Conservation (phyloP, 2,113 vertebrate species). For the Elaphurus davidianus region DNA sequence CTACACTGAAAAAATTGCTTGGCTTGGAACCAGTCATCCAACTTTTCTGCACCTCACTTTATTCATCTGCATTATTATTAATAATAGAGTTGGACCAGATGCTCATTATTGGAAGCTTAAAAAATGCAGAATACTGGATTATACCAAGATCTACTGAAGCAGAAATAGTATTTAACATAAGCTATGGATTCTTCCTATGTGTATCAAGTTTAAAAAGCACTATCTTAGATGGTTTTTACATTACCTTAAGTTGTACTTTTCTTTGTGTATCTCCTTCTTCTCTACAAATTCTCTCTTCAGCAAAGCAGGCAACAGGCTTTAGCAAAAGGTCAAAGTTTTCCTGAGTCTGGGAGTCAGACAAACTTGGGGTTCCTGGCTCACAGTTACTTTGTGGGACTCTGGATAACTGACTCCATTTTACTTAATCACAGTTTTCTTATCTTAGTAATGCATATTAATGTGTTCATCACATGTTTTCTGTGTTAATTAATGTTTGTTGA, state of each 20-base stretch:
- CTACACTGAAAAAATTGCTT: neutral
- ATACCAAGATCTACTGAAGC: neutral
- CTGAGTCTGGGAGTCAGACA: neutral
- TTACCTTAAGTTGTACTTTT: neutral
- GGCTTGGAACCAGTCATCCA: neutral
- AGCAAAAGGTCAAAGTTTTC: neutral
- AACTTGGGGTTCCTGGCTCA: neutral
- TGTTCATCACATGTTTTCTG: neutral
- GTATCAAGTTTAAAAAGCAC: neutral
- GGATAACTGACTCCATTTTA: neutral
- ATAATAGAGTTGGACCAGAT: neutral
- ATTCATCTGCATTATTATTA: neutral
- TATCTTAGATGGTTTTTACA: neutral
- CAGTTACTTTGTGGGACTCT: neutral
- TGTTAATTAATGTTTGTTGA: slow-evolving; percentile 16
- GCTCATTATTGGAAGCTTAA: neutral
- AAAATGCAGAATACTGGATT: neutral
- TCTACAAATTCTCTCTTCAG: neutral
- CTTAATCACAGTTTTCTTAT: neutral
- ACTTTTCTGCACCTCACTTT: neutral
- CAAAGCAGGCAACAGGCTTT: neutral
- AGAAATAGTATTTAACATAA: neutral
- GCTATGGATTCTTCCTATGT: neutral
- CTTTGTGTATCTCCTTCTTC: neutral
- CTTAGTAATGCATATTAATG: neutral